phyloP scores from a whole-genome alignment of 2,797 vertebrate species.

The Sphenodon punctatus region DNA sequence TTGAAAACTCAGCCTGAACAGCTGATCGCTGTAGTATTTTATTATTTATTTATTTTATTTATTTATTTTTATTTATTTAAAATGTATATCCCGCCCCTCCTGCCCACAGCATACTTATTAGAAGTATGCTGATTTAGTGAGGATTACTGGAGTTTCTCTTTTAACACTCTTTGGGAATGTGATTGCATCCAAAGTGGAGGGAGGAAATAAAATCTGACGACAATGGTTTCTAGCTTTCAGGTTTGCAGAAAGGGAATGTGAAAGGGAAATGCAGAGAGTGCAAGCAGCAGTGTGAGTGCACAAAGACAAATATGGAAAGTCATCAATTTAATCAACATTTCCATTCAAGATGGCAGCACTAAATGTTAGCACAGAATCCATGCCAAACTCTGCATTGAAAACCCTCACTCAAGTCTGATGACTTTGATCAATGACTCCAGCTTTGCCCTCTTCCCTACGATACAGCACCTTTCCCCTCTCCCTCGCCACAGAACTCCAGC shows the following conservation, averaged over 20 bases:
- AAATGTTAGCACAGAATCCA: not conserved
- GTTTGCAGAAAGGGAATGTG: not conserved
- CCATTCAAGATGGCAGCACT: accelerated
- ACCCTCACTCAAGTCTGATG: not conserved
- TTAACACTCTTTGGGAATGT: not conserved
- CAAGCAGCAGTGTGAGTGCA: accelerated
- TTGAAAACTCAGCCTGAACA: not conserved
- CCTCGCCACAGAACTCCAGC: not conserved
- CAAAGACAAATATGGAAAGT: not conserved
- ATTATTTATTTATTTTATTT: not conserved
- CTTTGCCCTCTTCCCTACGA: not conserved
- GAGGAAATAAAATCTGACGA: not conserved
- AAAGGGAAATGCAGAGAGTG: not conserved
- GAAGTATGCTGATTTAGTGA: no score
- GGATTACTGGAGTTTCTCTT: no score
- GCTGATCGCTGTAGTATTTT: not conserved
- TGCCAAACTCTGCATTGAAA: not conserved
- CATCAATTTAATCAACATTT: not conserved
- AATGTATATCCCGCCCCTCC: not conserved
- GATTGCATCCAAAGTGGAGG: not conserved
- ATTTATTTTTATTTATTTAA: not conserved
- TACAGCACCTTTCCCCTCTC: not conserved
- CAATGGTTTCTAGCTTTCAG: not conserved
- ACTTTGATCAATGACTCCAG: accelerated
- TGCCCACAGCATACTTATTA: not conserved